A percentile compares a stretch with the other conserved stretches of the same genome.
phyloP scores from a whole-genome alignment of 2,113 vertebrate species.

The Vidua macroura region DNA sequence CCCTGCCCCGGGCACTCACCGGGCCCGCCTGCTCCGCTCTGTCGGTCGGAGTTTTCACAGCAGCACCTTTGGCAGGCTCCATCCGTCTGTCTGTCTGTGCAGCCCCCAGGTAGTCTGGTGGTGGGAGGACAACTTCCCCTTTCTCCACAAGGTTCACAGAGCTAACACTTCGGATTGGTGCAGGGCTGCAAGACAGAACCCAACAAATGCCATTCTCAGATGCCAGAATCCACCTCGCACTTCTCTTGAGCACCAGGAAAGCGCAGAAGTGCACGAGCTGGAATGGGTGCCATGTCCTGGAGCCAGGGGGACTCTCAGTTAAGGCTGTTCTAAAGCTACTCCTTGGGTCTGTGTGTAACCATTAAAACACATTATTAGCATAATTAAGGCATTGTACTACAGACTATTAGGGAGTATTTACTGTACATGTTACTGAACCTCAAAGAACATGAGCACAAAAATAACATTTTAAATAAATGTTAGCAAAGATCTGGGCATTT shows the following conservation, averaged over 20 bases:
- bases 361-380: neutral
- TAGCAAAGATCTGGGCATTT: neutral
- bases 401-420: neutral
- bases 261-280: neutral
- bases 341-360: neutral
- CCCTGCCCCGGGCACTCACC: slow-evolving; percentile 58
- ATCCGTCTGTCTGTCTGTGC: slow-evolving; percentile 1
- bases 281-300: accelerated
- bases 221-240: neutral
- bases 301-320: neutral
- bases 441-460: neutral
- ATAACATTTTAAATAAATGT: neutral
- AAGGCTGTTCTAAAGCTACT: neutral
- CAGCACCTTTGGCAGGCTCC: slow-evolving; percentile 1
- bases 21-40: slow-evolving; percentile 1
- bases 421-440: neutral
- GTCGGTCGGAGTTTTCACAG: neutral
- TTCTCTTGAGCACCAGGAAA: neutral
- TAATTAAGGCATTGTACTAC: neutral
- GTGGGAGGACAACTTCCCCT: slow-evolving; percentile 80
- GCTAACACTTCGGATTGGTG: slow-evolving; percentile 77
- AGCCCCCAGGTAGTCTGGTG: slow-evolving; percentile 85
- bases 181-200: slow-evolving; percentile 61
- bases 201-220: neutral
- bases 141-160: slow-evolving; percentile 81